A percentile compares a stretch with the other conserved stretches of the same genome.
Conservation (phyloP, 35 echinoderm and acorn worm species). For the Heliocidaris erythrogramma region DNA sequence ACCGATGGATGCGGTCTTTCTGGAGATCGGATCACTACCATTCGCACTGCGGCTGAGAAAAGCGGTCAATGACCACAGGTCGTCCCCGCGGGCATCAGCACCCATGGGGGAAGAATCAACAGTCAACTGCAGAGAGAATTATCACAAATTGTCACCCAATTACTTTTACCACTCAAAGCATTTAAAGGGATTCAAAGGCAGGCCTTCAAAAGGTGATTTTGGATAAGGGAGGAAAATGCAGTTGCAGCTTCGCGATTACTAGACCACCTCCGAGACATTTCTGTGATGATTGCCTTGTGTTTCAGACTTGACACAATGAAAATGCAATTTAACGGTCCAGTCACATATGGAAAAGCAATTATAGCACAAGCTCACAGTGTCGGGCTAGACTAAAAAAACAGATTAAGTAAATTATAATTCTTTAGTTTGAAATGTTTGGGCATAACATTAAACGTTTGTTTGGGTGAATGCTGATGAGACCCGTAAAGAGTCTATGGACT, state of each 20-base stretch:
- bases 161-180: neutral
- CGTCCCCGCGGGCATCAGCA: slow-evolving; percentile 54
- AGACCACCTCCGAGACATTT: neutral
- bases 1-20: neutral
- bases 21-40: slow-evolving; percentile 44
- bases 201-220: neutral
- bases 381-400: no score
- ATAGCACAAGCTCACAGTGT: no score
- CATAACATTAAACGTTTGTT: no score
- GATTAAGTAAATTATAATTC: no score
- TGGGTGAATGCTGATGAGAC: no score
- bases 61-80: slow-evolving; percentile 63
- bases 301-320: no score
- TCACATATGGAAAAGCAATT: no score
- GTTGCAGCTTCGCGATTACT: no score
- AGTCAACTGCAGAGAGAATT: slow-evolving; percentile 45
- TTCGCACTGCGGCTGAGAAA: slow-evolving; percentile 62
- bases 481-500: no score
- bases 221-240: neutral
- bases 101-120: slow-evolving; percentile 46
- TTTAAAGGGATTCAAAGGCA: neutral
- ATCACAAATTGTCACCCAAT: neutral
- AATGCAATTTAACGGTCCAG: no score
- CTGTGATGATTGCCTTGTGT: no score
- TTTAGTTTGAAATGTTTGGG: no score